A percentile compares a stretch with the other conserved stretches of the same genome.
phyloP scores from a whole-genome alignment of 2,888 invertebrate species.

The Euspilapteryx auroguttella region DNA sequence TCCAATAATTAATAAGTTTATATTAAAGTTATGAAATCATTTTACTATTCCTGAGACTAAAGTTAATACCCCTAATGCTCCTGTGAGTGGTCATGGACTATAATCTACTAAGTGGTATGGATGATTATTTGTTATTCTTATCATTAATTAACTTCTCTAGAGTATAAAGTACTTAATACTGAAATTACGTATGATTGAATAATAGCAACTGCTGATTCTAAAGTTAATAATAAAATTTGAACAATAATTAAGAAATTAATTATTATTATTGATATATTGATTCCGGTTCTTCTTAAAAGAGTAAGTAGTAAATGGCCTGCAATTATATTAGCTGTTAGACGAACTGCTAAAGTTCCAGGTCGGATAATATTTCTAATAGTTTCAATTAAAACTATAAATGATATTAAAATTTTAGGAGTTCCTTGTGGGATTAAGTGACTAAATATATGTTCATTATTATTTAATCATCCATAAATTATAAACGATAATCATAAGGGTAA shows the following conservation, averaged over 20 bases:
- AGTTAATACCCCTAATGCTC: constrained; percentile 60
- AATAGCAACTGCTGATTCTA: constrained; percentile 64
- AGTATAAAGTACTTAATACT: constrained; percentile 66
- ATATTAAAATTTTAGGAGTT: constrained; percentile 65
- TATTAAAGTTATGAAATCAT: constrained; percentile 63
- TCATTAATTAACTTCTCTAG: constrained; percentile 68
- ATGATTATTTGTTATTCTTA: constrained; percentile 56
- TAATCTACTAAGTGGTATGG: constrained; percentile 67
- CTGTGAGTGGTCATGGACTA: constrained; percentile 67
- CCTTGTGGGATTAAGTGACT: constrained; percentile 70
- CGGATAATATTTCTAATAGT: constrained; percentile 73
- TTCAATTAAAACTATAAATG: constrained; percentile 77
- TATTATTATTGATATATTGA: constrained; percentile 17
- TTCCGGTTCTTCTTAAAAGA: constrained; percentile 44
- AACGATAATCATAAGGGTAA: constrained; percentile 66
- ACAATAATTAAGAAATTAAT: constrained; percentile 30
- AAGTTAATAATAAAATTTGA: constrained; percentile 53
- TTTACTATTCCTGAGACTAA: constrained; percentile 59
- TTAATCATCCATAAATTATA: constrained; percentile 67
- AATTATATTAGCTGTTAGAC: constrained; percentile 77
- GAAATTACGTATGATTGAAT: constrained; percentile 71
- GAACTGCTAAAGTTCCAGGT: constrained; percentile 69
- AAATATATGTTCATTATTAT: constrained; percentile 65
- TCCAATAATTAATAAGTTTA: constrained; percentile 53
- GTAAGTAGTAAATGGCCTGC: constrained; percentile 71